Evolutionary conservation across 2,113 vertebrate species (phyloP).

Genomic region (Cnemophilus loriae): DNA sequence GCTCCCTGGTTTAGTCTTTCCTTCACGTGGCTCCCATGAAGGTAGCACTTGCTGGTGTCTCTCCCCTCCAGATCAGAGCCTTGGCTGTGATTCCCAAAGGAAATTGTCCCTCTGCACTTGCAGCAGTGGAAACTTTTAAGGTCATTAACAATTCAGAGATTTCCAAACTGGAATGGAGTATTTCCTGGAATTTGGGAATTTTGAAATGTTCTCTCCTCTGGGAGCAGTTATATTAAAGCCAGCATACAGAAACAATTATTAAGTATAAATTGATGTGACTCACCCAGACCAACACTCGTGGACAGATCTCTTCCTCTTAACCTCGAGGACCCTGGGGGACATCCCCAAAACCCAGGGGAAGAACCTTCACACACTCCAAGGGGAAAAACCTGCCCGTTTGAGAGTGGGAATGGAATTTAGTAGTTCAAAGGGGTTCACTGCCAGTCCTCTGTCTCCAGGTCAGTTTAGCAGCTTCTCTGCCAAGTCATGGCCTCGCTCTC

Average conservation of each 20-base stretch:
- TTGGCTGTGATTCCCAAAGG: neutral
- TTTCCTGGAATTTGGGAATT: neutral
- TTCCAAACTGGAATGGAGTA: neutral
- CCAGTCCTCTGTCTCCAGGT: neutral
- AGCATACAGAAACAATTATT: neutral
- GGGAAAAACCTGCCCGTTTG: neutral
- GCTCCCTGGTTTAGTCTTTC: neutral
- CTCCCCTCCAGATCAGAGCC: neutral
- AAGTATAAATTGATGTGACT: neutral
- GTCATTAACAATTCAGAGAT: neutral
- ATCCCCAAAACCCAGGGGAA: neutral
- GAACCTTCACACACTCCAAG: neutral
- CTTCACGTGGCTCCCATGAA: neutral
- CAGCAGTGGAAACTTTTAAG: neutral
- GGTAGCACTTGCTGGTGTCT: neutral
- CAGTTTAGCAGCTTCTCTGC: neutral
- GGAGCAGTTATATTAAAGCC: neutral
- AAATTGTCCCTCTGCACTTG: neutral
- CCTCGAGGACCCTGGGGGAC: neutral
- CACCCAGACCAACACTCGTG: accelerated
- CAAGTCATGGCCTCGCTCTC: neutral
- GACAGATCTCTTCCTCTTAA: neutral
- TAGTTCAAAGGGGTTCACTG: neutral
- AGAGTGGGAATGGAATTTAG: neutral
- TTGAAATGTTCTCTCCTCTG: neutral